Conservation (phyloP, 2,113 vertebrate genomes). For the Sterrhoptilus dennistouni region DNA sequence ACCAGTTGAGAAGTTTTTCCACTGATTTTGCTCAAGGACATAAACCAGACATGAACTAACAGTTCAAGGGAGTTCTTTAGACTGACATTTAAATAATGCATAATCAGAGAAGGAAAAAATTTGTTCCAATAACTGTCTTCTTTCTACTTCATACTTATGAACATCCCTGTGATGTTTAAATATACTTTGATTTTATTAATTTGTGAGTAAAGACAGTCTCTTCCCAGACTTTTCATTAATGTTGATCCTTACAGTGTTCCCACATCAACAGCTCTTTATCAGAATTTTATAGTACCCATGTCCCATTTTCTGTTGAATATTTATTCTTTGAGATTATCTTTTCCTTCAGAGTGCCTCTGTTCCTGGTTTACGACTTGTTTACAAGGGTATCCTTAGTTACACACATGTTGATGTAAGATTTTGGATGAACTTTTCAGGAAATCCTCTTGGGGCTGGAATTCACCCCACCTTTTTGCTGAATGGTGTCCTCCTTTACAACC, state of each 20-base stretch:
- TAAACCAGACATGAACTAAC: not conserved
- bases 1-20: not conserved
- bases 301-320: constrained; percentile 2
- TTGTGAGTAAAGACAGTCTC: constrained; percentile 20
- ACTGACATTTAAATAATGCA: not conserved
- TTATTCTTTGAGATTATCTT: constrained; percentile 17
- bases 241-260: not conserved
- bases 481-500: not conserved
- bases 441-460: not conserved
- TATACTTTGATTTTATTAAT: not conserved
- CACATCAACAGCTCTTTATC: constrained; percentile 55
- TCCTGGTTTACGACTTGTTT: constrained; percentile 34
- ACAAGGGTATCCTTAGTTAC: constrained; percentile 22
- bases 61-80: not conserved
- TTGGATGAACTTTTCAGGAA: constrained; percentile 29
- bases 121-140: not conserved
- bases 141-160: not conserved
- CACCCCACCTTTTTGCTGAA: constrained; percentile 26
- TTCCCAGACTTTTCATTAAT: not conserved
- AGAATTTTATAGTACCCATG: constrained; percentile 11
- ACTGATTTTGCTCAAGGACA: not conserved
- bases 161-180: not conserved
- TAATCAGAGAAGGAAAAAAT: not conserved
- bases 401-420: not conserved
- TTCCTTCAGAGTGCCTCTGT: not conserved